Evolutionary conservation across 2,888 invertebrate species (phyloP).

Genomic region (Coenonympha glycerion): DNA sequence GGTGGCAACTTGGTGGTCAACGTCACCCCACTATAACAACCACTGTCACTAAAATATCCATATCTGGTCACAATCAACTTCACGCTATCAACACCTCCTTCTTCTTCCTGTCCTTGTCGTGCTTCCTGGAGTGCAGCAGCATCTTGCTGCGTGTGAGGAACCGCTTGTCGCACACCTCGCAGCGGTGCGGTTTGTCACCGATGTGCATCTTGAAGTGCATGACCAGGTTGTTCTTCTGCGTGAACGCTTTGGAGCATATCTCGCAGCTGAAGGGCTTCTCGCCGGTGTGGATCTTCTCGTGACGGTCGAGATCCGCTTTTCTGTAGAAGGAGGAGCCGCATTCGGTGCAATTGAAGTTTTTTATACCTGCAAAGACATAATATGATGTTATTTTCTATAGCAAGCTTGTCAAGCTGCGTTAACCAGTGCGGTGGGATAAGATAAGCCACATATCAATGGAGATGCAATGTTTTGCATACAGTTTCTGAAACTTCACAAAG

Average conservation of each 20-base stretch:
- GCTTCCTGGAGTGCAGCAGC: constrained; percentile 46
- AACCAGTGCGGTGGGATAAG: neutral
- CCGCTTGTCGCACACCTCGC: constrained; percentile 47
- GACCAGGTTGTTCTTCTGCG: constrained; percentile 58
- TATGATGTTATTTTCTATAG: neutral
- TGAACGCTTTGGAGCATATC: constrained; percentile 57
- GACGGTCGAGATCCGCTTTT: constrained; percentile 58
- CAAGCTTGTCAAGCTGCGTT: neutral
- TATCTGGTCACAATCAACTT: too few species aligned
- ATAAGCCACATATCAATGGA: too few species aligned
- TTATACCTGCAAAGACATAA: constrained; percentile 41
- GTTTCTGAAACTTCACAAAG: too few species aligned
- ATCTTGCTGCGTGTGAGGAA: constrained; percentile 58
- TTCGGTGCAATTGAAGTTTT: constrained; percentile 52
- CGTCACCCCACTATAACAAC: too few species aligned
- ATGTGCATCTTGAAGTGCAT: constrained; percentile 62
- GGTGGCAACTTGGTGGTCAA: too few species aligned
- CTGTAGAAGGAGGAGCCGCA: constrained; percentile 58
- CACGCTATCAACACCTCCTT: constrained; percentile 33
- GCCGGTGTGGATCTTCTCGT: constrained; percentile 57
- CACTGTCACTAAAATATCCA: too few species aligned
- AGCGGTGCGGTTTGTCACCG: constrained; percentile 50
- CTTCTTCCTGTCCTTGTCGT: constrained; percentile 49
- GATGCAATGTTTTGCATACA: too few species aligned
- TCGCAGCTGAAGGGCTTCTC: constrained; percentile 57